Base-by-base conservation (phyloP, 92 coral and sea anemone species). In the Epizoanthus rinbou region DNA sequence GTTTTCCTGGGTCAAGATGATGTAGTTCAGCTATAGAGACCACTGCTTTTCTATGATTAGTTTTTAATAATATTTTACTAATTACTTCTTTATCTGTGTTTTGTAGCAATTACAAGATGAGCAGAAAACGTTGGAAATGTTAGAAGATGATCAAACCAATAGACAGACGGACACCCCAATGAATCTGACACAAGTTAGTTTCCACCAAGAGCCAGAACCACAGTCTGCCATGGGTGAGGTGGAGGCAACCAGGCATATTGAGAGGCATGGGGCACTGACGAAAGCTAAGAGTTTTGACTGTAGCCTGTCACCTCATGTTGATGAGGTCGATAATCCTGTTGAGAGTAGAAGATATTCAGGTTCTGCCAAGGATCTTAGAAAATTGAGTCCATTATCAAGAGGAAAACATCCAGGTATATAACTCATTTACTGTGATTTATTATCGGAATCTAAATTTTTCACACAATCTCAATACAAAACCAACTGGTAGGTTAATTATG, bases 271-370 rank as follows among this genome's bases (percentile, higher is more conserved):
- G 0, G 22, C 13, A 17, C n/a, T 78, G 45, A 60, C 59, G 39
- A 78, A 78, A 78, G 6, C 82, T 24, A 78, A 22, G 25, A 78
- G 82, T 43, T 78, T 78, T 21, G 71, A 78, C 64, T 78, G 70
- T n/a, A n/a, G 39, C 16, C 39, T 15, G 33, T 69, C 21, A 3
- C 28, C 15, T 10, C 63, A 19, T 1, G 7, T 33, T 8, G 71
- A 78, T 15, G 71, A 78, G 37, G 37, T 43, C 0, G 59, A 78
- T 6, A 41, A 62, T 63, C 43, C 23, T 3, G 71, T 62, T 3
- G 9, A 22, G 0, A 10, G 39, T 21, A 78, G 82, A 15, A 78
- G 71, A 19, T 41, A 60, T 7, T 23, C 82, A 0, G 43, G 7
- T 13, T 39, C 82, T 4, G 58, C 71, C 5, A 78, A 62, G n/a